Percentiles rank a stretch among this genome's conserved stretches.
These are phyloP conservation scores for Saiga tatarica DNA, from an alignment of 2,113 vertebrate species.

Conservation along the genomic window DNA sequence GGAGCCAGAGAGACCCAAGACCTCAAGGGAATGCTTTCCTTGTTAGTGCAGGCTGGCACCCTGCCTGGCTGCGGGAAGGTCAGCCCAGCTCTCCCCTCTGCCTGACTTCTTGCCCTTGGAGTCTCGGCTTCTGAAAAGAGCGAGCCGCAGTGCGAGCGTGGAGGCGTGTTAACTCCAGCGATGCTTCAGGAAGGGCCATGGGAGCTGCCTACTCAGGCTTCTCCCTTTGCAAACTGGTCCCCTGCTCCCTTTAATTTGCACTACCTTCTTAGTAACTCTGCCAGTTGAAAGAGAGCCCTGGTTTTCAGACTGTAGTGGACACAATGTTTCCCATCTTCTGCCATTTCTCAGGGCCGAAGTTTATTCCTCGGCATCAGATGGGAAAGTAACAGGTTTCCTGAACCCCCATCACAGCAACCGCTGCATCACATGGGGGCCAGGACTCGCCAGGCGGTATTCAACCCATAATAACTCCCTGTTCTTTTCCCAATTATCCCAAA, in stretches of 20 bases:
- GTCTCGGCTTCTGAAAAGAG: not conserved
- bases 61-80: not conserved
- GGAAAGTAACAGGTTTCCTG: not conserved
- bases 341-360: not conserved
- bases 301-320: not conserved
- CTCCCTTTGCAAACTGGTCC: not conserved
- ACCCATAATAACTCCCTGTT: not conserved
- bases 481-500: conserved; percentile 13
- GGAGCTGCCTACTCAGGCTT: not conserved
- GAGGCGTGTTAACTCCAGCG: rapidly evolving
- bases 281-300: not conserved
- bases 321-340: not conserved
- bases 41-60: not conserved
- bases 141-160: not conserved
- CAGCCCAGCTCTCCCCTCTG: not conserved
- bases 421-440: not conserved
- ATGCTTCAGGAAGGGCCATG: not conserved
- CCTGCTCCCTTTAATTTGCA: not conserved
- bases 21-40: not conserved
- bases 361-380: not conserved
- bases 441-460: not conserved
- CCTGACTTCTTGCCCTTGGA: not conserved
- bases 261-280: not conserved
- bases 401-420: not conserved
- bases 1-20: not conserved